Evolutionary conservation across 92 coral and sea anemone genomes (phyloP), one percentile per base, ranked within the genome.

Genomic region (Paragorgia papillata): DNA sequence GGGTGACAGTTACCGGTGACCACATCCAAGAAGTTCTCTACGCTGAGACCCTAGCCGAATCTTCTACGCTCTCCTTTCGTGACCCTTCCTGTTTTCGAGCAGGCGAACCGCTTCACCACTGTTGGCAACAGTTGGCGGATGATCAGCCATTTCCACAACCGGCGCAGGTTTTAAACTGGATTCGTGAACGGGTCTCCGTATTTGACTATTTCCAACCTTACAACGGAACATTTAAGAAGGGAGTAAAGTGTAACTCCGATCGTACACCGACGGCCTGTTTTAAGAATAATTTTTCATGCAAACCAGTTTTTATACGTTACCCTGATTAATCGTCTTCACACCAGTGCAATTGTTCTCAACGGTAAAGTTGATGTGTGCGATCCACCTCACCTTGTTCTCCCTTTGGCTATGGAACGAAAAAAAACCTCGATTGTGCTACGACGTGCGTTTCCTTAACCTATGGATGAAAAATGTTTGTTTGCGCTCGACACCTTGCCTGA

Each of bases 381-480:
- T 15, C 32, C 33, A 26, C 83, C 83, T 12, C 63, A 64, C 62
- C 80, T 71, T 3, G 85, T 57, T 10, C 19, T 80, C 27, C 70
- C 79, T 0, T 46, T 71, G 58, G 62, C 82, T n/a, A 69, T 82
- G 3, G 82, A 82, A 39, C 85, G 73, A n/a, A 1, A 22, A 41
- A 0, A 75, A 74, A 53, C 81, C 81, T 26, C 66, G 7, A 3
- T 20, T 80, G 66, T 59, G 66, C 31, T 59, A 59, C 26, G 37
- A 59, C 26, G 66, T 32, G 9, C 66, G 66, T 17, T 51, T 51
- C 58, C 26, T 51, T 17, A 51, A 51, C 17, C 26, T 51, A 51
- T 51, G 58, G 58, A 51, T 78, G 48, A 54, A 30, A 3, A 39
- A 78, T 24, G 73, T 17, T 1, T 76, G 77, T 63, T 79, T 25